Percentiles rank a stretch among this genome's conserved stretches.
Evolutionary conservation across 2,888 invertebrate genomes (phyloP).

Genomic region (Tenthredo amoena): DNA sequence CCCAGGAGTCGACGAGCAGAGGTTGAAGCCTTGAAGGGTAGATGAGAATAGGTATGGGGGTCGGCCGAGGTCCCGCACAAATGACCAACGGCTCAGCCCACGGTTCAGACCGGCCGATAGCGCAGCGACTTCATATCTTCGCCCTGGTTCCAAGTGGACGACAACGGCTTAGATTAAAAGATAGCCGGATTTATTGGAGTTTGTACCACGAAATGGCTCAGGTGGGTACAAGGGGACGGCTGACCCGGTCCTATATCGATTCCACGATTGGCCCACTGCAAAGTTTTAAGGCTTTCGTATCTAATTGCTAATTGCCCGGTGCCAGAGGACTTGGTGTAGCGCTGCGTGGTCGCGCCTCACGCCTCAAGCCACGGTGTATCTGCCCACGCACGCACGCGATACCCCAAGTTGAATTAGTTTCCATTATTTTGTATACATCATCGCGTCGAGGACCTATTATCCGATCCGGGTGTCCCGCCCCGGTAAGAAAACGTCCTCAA

Average conservation of each 20-base stretch:
- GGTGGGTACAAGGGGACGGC: background rate
- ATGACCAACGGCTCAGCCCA: conserved; percentile 74
- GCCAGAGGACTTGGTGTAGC: conserved; percentile 25
- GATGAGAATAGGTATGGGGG: background rate
- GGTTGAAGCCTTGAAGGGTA: conserved; percentile 41
- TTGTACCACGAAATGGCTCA: conserved; percentile 54
- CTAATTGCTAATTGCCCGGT: conserved; percentile 49
- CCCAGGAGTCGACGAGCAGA: conserved; percentile 54
- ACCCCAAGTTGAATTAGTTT: conserved; percentile 42
- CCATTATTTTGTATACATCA: conserved; percentile 46
- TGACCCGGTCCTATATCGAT: conserved; percentile 51
- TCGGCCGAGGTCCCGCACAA: conserved; percentile 67
- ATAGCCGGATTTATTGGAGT: conserved; percentile 73
- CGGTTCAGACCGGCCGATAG: conserved; percentile 55
- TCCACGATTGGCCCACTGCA: conserved; percentile 47
- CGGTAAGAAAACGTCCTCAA: conserved; percentile 22
- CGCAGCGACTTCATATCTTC: conserved; percentile 70
- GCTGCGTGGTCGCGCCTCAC: conserved; percentile 2
- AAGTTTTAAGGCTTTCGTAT: conserved; percentile 42
- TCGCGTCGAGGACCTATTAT: conserved; percentile 33
- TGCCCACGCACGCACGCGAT: conserved; percentile 36
- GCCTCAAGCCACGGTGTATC: conserved; percentile 20
- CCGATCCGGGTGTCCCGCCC: conserved; percentile 37
- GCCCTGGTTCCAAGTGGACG: conserved; percentile 59
- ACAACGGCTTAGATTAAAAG: conserved; percentile 69